These are phyloP conservation scores for Lepidurus couesii DNA, from an alignment of 1,140 invertebrate species.

Conservation along the genomic window DNA sequence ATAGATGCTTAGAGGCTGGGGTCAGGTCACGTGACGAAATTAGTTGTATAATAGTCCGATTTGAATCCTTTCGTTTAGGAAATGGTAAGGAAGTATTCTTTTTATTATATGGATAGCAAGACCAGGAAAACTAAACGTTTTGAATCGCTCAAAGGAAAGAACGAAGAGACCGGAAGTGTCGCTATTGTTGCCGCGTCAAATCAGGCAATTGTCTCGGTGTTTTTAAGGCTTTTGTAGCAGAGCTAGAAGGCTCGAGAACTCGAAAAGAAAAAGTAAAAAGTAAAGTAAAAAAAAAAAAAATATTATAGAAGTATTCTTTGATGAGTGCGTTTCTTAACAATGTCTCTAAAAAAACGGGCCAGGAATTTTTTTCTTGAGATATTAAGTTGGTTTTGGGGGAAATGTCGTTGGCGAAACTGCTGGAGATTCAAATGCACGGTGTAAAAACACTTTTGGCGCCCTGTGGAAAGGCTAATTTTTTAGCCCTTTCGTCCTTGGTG, in stretches of 20 bases:
- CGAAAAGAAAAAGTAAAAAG: background rate
- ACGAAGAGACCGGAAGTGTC: background rate
- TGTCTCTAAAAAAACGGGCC: background rate
- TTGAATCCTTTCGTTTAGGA: background rate
- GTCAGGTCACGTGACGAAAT: conserved; percentile 11
- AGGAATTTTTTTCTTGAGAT: too few relatives aligned
- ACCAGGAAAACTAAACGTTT: conserved; percentile 14
- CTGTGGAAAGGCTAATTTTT: background rate
- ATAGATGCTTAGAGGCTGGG: background rate
- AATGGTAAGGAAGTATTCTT: background rate
- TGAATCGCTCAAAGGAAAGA: conserved; percentile 9
- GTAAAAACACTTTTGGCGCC: background rate
- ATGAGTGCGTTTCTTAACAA: background rate
- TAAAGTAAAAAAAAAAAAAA: background rate
- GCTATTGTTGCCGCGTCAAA: background rate
- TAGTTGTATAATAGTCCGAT: conserved; percentile 15
- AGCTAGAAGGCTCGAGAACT: background rate
- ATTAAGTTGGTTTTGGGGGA: too few relatives aligned
- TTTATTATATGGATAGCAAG: background rate
- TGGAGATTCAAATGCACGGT: too few relatives aligned
- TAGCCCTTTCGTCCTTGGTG: background rate
- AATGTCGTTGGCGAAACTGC: too few relatives aligned
- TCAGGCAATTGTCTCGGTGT: background rate
- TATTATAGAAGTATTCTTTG: background rate
- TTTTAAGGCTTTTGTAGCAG: background rate